Evolutionary conservation across 2,888 invertebrate species (phyloP), one percentile per base, ranked within the genome.

Genomic region (Brachylomia viminalis): DNA sequence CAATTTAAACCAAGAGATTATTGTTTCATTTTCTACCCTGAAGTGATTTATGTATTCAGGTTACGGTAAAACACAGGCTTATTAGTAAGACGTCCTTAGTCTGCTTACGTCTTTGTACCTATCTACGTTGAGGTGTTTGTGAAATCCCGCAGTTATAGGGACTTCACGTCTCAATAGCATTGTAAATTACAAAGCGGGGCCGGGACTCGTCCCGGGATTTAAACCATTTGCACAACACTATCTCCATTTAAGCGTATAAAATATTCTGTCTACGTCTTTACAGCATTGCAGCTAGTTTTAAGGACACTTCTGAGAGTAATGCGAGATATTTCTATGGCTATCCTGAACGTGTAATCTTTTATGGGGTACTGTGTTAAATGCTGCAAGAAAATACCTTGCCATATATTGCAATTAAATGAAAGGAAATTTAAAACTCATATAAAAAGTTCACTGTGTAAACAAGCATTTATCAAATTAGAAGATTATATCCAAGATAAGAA

Each of bases 201-300:
- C 54, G 66, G n/a, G 47, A n/a, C 30, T 6, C 23, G 61, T 56
- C 77, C 52, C 68, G 82, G 71, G 73, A 77, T 38, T 68, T 27
- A 45, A 56, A 27, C 61, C 30, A 42, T 77, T 83, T 77, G 70
- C 76, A 71, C 85, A 84, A 38, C 82, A 83, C 85, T 85, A 81
- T 54, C 58, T 64, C 27, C 17, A 49, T n/a, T 72, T 30, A 73
- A 70, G 49, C 70, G 47, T 33, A 30, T 74, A 61, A 67, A 70
- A 71, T 84, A 79, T 84, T 82, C 70, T 64, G 68, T 65, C 11
- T 62, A n/a, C 61, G 56, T 70, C 52, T 68, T 27, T 23, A 62
- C 42, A 45, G 47, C 38, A 42, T 58, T 59, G 38, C 58, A 54
- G 77, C 68, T 64, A n/a, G 23, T 52, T 66, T 8, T 52, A 13